Percentiles rank a stretch among this genome's conserved stretches.
phyloP scores from a whole-genome alignment of 2,888 invertebrate species.

The Lampropteryx suffumata region DNA sequence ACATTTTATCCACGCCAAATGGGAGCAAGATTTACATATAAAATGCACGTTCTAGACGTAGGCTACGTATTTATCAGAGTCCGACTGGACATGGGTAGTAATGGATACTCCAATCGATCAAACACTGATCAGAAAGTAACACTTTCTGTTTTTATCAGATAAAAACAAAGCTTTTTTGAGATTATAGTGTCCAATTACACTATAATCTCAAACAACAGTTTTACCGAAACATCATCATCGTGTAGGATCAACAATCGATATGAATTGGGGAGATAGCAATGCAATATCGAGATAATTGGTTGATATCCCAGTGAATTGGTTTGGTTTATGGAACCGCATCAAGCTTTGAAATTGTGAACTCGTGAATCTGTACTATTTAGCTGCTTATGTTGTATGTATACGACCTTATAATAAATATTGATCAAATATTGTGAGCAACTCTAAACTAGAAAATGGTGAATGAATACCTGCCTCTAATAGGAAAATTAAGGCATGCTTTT shows the following conservation, averaged over 20 bases:
- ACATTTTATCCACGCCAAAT: too few species aligned
- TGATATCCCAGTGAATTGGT: too few species aligned
- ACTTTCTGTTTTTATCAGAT: slow-evolving; percentile 62
- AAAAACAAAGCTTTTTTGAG: too few species aligned
- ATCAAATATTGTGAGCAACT: not conserved
- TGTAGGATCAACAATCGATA: slow-evolving; percentile 32
- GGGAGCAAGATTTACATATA: too few species aligned
- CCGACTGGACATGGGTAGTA: too few species aligned
- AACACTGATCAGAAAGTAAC: slow-evolving; percentile 42
- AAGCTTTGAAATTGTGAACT: too few species aligned
- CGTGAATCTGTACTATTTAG: too few species aligned
- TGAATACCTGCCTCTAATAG: slow-evolving; percentile 32
- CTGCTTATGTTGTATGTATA: too few species aligned
- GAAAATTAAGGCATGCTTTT: slow-evolving; percentile 48
- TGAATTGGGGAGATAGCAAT: slow-evolving; percentile 20
- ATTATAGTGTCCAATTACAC: slow-evolving; percentile 60
- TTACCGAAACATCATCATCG: slow-evolving; percentile 43
- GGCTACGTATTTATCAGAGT: too few species aligned
- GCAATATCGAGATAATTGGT: slow-evolving; percentile 16
- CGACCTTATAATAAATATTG: too few species aligned
- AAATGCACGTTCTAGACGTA: too few species aligned
- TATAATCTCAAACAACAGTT: slow-evolving; percentile 55
- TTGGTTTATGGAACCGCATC: too few species aligned
- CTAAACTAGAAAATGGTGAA: slow-evolving; percentile 29
- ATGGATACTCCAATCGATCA: slow-evolving; percentile 57